These are phyloP conservation scores for Cephonodes hylas DNA, from an alignment of 2,888 invertebrate species.

Conservation along the genomic window DNA sequence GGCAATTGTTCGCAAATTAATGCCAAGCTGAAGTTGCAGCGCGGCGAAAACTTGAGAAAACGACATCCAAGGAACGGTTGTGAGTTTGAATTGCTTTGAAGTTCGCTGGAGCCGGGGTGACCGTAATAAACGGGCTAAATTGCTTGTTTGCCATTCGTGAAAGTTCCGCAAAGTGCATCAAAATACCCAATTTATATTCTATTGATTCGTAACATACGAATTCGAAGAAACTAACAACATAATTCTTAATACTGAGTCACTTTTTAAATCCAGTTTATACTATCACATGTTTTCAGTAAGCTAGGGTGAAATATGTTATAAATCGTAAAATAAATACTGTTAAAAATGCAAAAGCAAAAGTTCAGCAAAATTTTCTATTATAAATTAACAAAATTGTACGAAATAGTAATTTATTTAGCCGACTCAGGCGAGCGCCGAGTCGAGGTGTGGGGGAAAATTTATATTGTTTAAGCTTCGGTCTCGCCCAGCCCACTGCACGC, in stretches of 20 bases:
- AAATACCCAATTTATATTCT: background rate
- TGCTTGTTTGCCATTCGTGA: constrained; percentile 45
- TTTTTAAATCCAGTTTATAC: background rate
- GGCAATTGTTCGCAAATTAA: constrained; percentile 23
- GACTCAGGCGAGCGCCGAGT: constrained; percentile 2
- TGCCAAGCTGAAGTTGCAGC: background rate
- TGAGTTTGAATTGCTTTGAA: constrained; percentile 34
- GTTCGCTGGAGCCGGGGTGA: constrained; percentile 30
- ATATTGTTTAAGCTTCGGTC: constrained; percentile 44
- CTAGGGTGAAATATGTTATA: background rate
- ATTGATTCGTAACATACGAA: background rate
- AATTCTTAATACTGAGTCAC: background rate
- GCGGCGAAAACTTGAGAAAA: constrained; percentile 23
- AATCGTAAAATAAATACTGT: background rate
- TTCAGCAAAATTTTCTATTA: background rate
- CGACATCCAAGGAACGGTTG: constrained; percentile 24
- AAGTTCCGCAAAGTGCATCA: constrained; percentile 26
- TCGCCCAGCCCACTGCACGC: constrained; percentile 37
- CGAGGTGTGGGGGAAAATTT: constrained; percentile 50
- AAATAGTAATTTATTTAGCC: constrained; percentile 15
- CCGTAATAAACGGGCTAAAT: constrained; percentile 35
- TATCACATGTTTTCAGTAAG: background rate
- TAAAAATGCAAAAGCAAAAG: background rate
- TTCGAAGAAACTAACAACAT: background rate
- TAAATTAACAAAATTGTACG: constrained; percentile 1